A percentile compares a stretch with the other conserved stretches of the same genome.
Evolutionary conservation across 2,797 vertebrate species (phyloP).

Genomic region (Lepidocolaptes lacrymiger): DNA sequence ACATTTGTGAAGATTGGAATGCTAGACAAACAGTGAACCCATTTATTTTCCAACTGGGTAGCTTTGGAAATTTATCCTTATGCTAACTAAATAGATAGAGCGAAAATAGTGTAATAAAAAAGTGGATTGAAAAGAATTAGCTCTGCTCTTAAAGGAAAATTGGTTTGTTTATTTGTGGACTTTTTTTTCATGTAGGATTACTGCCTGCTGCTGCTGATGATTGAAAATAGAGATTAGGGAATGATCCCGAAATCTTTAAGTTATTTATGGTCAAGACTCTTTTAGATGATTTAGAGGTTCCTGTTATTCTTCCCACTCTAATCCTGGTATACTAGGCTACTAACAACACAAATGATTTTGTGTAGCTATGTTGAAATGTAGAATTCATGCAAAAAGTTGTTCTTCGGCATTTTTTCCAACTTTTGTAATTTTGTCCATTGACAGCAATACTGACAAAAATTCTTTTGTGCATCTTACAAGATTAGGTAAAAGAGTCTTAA

Average conservation of each 20-base stretch:
- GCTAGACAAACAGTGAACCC: conserved; percentile 80
- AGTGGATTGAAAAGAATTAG: conserved; percentile 83
- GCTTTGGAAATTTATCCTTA: conserved; percentile 84
- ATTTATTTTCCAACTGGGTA: conserved; percentile 84
- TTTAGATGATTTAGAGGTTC: conserved; percentile 1
- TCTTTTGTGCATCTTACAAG: background rate
- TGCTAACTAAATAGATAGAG: conserved; percentile 79
- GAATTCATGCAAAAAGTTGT: background rate
- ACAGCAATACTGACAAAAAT: background rate
- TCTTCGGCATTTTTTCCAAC: background rate
- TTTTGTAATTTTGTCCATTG: background rate
- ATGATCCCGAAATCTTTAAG: conserved; percentile 61
- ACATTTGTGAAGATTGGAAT: conserved; percentile 84
- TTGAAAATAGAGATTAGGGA: conserved; percentile 64
- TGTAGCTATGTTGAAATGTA: background rate
- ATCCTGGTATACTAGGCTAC: background rate
- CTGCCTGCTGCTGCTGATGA: conserved; percentile 68
- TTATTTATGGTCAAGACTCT: conserved; percentile 53
- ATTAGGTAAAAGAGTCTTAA: background rate
- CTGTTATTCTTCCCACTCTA: background rate
- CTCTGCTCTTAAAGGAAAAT: conserved; percentile 82
- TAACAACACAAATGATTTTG: background rate
- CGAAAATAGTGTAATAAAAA: conserved; percentile 82
- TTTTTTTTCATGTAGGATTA: conserved; percentile 65
- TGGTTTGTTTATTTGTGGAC: conserved; percentile 79